Evolutionary conservation across 1,140 invertebrate species (phyloP).

Genomic region (Batillaria attramentaria): DNA sequence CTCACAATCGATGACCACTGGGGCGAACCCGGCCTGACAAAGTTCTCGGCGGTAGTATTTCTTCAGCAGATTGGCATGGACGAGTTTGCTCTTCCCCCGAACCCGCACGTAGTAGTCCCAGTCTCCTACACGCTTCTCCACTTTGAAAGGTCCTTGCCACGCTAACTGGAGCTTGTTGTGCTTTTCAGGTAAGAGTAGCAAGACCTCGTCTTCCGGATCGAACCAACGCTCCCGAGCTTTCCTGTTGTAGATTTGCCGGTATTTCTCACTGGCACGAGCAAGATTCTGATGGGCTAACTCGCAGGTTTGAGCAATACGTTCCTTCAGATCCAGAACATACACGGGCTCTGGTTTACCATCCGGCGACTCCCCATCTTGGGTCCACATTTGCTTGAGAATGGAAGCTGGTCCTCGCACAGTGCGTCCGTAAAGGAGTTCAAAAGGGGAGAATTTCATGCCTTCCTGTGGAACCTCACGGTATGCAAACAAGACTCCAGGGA

Average conservation of each 20-base stretch:
- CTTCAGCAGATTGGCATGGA: neutral
- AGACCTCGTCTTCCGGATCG: neutral
- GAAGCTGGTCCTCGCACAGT: conserved; percentile 23
- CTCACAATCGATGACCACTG: neutral
- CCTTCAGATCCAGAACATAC: neutral
- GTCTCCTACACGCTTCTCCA: neutral
- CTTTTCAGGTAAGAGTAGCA: neutral
- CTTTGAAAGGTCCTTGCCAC: neutral
- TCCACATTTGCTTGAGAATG: conserved; percentile 51
- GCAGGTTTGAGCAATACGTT: neutral
- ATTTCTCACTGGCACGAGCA: neutral
- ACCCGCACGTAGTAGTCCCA: neutral
- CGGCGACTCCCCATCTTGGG: conserved; percentile 9
- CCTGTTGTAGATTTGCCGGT: neutral
- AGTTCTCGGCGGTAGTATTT: neutral
- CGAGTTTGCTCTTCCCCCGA: neutral
- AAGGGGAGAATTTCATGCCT: conserved; percentile 20
- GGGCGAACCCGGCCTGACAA: neutral
- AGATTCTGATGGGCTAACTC: neutral
- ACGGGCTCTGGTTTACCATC: neutral
- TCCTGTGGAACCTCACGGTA: conserved; percentile 38
- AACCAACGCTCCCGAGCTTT: neutral
- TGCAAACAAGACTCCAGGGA: conserved; percentile 37
- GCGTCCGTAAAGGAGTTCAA: conserved; percentile 29
- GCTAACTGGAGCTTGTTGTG: neutral